Conservation (phyloP, 2,113 vertebrate species). For the Petroica traversi region DNA sequence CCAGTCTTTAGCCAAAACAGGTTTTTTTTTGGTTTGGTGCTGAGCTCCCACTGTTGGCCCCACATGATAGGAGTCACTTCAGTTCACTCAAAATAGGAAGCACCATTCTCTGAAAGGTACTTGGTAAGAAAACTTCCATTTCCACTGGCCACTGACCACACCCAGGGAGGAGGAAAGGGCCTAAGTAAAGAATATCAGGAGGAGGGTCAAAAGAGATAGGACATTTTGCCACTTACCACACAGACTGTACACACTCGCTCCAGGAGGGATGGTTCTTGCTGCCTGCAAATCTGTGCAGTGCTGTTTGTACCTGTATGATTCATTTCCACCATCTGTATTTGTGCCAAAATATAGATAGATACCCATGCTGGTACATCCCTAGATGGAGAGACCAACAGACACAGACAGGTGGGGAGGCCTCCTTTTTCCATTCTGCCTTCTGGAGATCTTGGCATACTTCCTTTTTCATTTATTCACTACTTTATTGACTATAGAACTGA, state of each 20-base stretch:
- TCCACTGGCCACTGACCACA: neutral
- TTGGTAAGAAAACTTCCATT: neutral
- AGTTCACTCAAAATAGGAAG: neutral
- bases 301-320: constrained; percentile 1
- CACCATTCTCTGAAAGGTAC: neutral
- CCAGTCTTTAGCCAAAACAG: neutral
- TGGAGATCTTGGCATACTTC: constrained; percentile 28
- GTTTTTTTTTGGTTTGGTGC: neutral
- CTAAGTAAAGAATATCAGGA: neutral
- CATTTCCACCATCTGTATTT: neutral
- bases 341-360: neutral
- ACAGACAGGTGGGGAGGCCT: neutral
- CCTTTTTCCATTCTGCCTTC: constrained; percentile 7
- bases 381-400: neutral
- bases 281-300: constrained; percentile 6
- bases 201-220: neutral
- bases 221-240: neutral
- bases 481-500: neutral
- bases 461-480: neutral
- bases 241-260: neutral
- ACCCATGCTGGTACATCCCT: neutral
- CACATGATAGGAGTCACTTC: neutral
- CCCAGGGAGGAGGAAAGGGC: neutral
- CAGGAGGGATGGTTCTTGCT: neutral
- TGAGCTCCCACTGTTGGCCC: neutral